Evolutionary conservation across 2,888 invertebrate genomes (phyloP).

Genomic region (Isoperla grammatica): DNA sequence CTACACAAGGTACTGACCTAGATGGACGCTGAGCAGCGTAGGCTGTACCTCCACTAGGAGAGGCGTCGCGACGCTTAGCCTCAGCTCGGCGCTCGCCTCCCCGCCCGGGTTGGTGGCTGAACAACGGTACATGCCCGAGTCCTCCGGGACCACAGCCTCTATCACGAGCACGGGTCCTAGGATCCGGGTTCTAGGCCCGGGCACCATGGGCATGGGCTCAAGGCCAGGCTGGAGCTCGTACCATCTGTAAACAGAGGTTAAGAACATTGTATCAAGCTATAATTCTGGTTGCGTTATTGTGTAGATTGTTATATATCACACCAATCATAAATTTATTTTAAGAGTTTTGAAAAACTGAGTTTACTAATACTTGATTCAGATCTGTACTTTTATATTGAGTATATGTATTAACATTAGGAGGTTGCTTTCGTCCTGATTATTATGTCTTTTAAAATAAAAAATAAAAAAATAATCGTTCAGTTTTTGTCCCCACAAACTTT

Average conservation of each 20-base stretch:
- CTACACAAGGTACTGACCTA: conserved; percentile 42
- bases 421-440: too few relatives aligned
- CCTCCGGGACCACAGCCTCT: conserved; percentile 64
- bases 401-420: too few relatives aligned
- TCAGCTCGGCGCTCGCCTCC: conserved; percentile 62
- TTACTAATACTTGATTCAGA: too few relatives aligned
- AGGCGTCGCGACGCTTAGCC: conserved; percentile 59
- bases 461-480: too few relatives aligned
- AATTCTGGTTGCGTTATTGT: too few relatives aligned
- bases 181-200: conserved; percentile 59
- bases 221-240: conserved; percentile 53
- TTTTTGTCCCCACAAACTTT: too few relatives aligned
- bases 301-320: too few relatives aligned
- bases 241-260: conserved; percentile 50
- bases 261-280: background rate
- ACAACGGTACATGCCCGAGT: conserved; percentile 63
- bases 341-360: too few relatives aligned
- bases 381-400: too few relatives aligned
- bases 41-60: conserved; percentile 55
- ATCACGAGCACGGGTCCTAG: conserved; percentile 64
- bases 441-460: too few relatives aligned
- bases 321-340: too few relatives aligned
- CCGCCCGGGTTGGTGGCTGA: conserved; percentile 64
- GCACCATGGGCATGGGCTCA: conserved; percentile 57
- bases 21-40: conserved; percentile 61